A percentile compares a stretch with the other conserved stretches of the same genome.
phyloP scores from a whole-genome alignment of 2,797 vertebrate genomes.

The Pterois miles region DNA sequence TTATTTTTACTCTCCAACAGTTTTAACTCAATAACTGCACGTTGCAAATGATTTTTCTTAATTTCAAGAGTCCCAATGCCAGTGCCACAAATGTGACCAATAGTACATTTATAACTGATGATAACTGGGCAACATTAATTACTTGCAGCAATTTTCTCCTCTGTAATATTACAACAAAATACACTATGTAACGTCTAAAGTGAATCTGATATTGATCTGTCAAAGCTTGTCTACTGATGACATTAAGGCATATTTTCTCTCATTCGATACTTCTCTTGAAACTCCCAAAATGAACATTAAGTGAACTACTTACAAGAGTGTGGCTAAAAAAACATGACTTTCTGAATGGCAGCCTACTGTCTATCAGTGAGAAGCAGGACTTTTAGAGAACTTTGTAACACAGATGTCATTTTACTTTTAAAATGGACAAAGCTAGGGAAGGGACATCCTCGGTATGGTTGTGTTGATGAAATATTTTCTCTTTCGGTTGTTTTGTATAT shows the following conservation, averaged over 20 bases:
- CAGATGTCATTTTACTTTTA: conserved; percentile 40
- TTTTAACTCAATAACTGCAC: conserved; percentile 26
- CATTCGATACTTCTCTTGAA: conserved; percentile 30
- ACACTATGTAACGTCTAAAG: conserved; percentile 24
- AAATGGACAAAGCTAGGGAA: conserved; percentile 52
- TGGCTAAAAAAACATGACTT: conserved; percentile 33
- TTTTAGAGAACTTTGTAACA: conserved; percentile 43
- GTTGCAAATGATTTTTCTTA: conserved; percentile 23
- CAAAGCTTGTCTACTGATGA: conserved; percentile 57
- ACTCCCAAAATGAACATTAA: conserved; percentile 49
- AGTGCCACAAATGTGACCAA: conserved; percentile 46
- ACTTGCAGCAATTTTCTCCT: conserved; percentile 1
- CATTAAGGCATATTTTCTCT: conserved; percentile 75
- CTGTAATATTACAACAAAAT: conserved; percentile 13
- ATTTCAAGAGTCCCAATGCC: conserved; percentile 72
- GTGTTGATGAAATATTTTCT: conserved; percentile 62
- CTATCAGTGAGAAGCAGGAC: conserved; percentile 30
- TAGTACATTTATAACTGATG: conserved; percentile 25
- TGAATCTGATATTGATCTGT: conserved; percentile 47
- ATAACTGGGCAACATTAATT: conserved; percentile 8
- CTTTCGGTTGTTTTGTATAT: conserved; percentile 58
- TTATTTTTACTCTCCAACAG: conserved; percentile 20
- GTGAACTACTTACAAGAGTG: conserved; percentile 56
- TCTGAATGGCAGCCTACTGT: conserved; percentile 31
- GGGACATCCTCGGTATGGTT: conserved; percentile 49